Evolutionary conservation across 2,888 invertebrate genomes (phyloP).

Genomic region (Ophraella communa): DNA sequence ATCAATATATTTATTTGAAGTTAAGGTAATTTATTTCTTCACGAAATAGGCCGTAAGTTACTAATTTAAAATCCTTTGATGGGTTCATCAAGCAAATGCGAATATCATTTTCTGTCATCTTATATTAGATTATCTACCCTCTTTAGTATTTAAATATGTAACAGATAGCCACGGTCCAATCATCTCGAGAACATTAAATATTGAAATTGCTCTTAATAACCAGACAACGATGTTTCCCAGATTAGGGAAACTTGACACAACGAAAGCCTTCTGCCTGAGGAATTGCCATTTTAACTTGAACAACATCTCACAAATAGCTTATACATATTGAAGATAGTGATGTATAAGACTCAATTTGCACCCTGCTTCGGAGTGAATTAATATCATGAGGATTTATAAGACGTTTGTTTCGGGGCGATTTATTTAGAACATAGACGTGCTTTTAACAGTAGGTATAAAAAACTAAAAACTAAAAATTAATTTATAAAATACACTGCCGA

Average conservation of each 20-base stretch:
- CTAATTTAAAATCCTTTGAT: too few relatives aligned
- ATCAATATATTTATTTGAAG: too few relatives aligned
- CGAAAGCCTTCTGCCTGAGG: constrained; percentile 5
- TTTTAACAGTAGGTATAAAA: background rate
- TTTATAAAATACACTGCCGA: too few relatives aligned
- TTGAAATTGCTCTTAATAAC: constrained; percentile 31
- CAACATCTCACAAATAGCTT: constrained; percentile 17
- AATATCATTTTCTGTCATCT: too few relatives aligned
- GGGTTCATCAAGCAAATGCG: too few relatives aligned
- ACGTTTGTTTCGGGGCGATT: background rate
- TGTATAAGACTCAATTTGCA: constrained; percentile 20
- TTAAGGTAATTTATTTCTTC: too few relatives aligned
- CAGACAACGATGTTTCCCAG: constrained; percentile 29
- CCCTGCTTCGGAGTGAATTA: background rate
- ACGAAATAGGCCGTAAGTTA: too few relatives aligned
- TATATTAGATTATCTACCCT: background rate
- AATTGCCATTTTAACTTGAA: constrained; percentile 26
- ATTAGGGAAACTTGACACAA: constrained; percentile 22
- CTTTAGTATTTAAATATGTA: constrained; percentile 20
- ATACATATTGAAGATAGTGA: constrained; percentile 27
- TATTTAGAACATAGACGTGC: background rate
- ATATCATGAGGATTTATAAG: constrained; percentile 15
- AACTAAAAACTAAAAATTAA: background rate
- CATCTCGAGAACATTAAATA: constrained; percentile 30
- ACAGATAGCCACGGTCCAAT: constrained; percentile 10